Evolutionary conservation across 2,797 vertebrate species (phyloP), one percentile per base, ranked within the genome.

Genomic region (Nasua narica): DNA sequence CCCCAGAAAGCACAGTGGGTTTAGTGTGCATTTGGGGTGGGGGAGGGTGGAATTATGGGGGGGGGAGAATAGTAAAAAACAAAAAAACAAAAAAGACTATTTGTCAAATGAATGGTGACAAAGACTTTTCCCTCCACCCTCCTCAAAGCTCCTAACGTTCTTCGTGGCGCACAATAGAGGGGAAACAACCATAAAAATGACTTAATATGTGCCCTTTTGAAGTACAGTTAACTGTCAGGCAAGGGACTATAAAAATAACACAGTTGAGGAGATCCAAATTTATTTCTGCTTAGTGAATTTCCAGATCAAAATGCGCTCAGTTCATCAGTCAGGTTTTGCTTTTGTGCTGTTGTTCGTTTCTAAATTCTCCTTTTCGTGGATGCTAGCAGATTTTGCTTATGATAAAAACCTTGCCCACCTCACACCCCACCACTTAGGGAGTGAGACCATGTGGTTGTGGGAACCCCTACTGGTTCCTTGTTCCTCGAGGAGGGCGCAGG

Each of bases 201-300:
- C 95, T 90, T 87, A n/a, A 37, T 32, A 35, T 46, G 81, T n/a
- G 58, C 32, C 94, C 62, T 96, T 97, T 86, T 93, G 91, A 97
- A 96, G 90, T 87, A 37, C 3, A 87, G 92, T 60, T 60, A 67
- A 70, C 81, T 25, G 18, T 65, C 8, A 4, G 79, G 91, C 89
- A 86, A 96, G 76, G 56, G 92, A 76, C 29, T 90, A 86, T 90
- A 96, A 94, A 95, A 91, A 78, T 25, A 77, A 90, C 87, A 85
- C 43, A 65, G 62, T 46, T 40, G 83, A 92, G 67, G 14, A 82
- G 72, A 87, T 77, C 46, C 84, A 89, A 46, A 90, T 94, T 84
- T 86, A 69, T 67, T 91, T 56, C 46, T 37, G 56, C 83, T 79
- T 35, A 52, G 83, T 95, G 60, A 90, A 81, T 92, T 93, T 96